A percentile compares a stretch with the other conserved stretches of the same genome.
These are phyloP conservation scores for Drosophila busckii DNA, from an alignment of 1,140 invertebrate species.

Conservation along the genomic window DNA sequence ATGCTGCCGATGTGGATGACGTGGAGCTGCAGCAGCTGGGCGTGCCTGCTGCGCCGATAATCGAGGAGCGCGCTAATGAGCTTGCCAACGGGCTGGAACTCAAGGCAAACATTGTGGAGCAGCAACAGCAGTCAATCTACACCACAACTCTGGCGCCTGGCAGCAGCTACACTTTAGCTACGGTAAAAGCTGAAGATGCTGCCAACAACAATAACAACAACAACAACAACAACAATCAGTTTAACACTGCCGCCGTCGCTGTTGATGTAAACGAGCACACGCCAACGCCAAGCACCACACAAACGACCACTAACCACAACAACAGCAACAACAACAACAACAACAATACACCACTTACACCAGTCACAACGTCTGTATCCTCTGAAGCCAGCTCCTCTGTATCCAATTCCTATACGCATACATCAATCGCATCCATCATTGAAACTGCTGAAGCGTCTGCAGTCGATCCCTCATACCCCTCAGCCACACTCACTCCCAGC, in stretches of 20 bases:
- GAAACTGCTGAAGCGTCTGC: conserved; percentile 23
- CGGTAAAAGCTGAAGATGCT: conserved; percentile 36
- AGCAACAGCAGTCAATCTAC: conserved; percentile 4
- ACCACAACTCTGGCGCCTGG: conserved; percentile 6
- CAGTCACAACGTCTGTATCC: conserved; percentile 22
- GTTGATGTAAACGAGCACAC: conserved; percentile 39
- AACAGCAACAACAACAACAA: conserved; percentile 12
- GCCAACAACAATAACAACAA: conserved; percentile 6
- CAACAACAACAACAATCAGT: conserved; percentile 28
- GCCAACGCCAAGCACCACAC: conserved; percentile 33
- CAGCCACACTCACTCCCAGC: too few species aligned
- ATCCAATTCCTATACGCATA: conserved; percentile 11
- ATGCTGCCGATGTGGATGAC: conserved; percentile 57
- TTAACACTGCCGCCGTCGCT: conserved; percentile 31
- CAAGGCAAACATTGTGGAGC: conserved; percentile 1
- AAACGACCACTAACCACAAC: conserved; percentile 37
- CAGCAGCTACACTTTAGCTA: conserved; percentile 11
- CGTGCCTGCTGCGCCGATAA: conserved; percentile 29
- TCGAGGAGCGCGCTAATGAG: conserved; percentile 20
- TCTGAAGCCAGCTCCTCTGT: conserved; percentile 34
- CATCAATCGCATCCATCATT: conserved; percentile 11
- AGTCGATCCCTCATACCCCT: too few species aligned
- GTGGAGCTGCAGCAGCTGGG: conserved; percentile 42
- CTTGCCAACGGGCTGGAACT: conserved; percentile 29
- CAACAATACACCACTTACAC: conserved; percentile 24